Evolutionary conservation across 2,113 vertebrate genomes (phyloP).

Genomic region (Oophaga pumilio): DNA sequence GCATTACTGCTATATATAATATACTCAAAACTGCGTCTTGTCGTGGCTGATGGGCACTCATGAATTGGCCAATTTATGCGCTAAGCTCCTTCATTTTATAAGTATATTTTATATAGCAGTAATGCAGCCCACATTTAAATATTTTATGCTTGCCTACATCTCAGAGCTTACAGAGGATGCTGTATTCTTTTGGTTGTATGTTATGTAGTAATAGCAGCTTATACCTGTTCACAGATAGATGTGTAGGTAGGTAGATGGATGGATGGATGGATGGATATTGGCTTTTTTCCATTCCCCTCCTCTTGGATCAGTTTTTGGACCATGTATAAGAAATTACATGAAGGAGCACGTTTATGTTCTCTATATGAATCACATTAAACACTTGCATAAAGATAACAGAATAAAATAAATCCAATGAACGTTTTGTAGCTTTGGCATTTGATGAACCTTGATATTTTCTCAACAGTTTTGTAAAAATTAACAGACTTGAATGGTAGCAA

Average conservation of each 20-base stretch:
- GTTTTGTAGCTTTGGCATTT: slow-evolving; percentile 16
- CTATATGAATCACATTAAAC: neutral
- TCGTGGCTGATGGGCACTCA: too few species aligned
- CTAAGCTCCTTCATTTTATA: too few species aligned
- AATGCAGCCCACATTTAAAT: too few species aligned
- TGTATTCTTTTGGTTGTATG: too few species aligned
- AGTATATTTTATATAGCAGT: too few species aligned
- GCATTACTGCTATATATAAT: too few species aligned
- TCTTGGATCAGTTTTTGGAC: neutral
- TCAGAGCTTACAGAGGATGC: too few species aligned
- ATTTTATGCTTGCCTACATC: too few species aligned
- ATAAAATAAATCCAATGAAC: neutral
- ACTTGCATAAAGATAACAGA: neutral
- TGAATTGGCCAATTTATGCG: too few species aligned
- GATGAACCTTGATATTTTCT: slow-evolving; percentile 44
- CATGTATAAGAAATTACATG: neutral
- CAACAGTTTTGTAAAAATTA: slow-evolving; percentile 30
- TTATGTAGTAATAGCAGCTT: too few species aligned
- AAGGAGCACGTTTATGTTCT: neutral
- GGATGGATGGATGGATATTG: neutral
- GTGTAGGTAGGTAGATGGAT: neutral
- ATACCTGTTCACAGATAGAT: slow-evolving; percentile 1
- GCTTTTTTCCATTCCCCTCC: neutral
- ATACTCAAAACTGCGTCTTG: too few species aligned
- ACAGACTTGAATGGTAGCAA: slow-evolving; percentile 21